Evolutionary conservation across 2,113 vertebrate species (phyloP).

Genomic region (Chaetorhynchus papuensis): DNA sequence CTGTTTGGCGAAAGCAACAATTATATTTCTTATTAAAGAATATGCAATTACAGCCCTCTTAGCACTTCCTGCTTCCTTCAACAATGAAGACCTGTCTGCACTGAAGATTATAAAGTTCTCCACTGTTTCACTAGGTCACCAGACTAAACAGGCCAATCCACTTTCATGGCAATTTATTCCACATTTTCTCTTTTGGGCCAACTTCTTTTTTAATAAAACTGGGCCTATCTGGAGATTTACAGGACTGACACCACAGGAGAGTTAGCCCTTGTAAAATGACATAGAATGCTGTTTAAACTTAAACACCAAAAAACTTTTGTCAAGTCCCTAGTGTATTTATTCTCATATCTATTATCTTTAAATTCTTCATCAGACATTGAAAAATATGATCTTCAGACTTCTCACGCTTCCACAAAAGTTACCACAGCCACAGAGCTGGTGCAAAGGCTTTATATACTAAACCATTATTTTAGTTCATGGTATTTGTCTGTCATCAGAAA

Average conservation of each 20-base stretch:
- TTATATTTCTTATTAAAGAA: slow-evolving; percentile 62
- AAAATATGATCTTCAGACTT: background rate
- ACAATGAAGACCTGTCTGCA: slow-evolving; percentile 55
- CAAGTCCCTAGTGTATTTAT: background rate
- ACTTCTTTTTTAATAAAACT: background rate
- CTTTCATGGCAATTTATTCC: slow-evolving; percentile 15
- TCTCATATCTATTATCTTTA: background rate
- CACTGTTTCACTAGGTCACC: slow-evolving; percentile 47
- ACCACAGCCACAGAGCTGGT: background rate
- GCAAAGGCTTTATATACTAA: background rate
- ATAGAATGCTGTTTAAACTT: background rate
- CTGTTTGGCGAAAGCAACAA: slow-evolving; percentile 57
- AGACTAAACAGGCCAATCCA: slow-evolving; percentile 48
- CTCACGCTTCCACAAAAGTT: background rate
- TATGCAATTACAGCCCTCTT: slow-evolving; percentile 55
- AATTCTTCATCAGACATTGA: background rate
- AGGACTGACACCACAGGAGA: background rate
- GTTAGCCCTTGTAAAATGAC: background rate
- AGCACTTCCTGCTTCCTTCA: slow-evolving; percentile 63
- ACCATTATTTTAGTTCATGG: background rate
- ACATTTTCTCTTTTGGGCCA: background rate
- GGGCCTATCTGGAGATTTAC: background rate
- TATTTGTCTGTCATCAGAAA: slow-evolving; percentile 56
- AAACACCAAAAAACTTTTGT: background rate
- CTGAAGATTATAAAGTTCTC: slow-evolving; percentile 52